Evolutionary conservation across 2,797 vertebrate species (phyloP).

Genomic region (Borostomias antarcticus): DNA sequence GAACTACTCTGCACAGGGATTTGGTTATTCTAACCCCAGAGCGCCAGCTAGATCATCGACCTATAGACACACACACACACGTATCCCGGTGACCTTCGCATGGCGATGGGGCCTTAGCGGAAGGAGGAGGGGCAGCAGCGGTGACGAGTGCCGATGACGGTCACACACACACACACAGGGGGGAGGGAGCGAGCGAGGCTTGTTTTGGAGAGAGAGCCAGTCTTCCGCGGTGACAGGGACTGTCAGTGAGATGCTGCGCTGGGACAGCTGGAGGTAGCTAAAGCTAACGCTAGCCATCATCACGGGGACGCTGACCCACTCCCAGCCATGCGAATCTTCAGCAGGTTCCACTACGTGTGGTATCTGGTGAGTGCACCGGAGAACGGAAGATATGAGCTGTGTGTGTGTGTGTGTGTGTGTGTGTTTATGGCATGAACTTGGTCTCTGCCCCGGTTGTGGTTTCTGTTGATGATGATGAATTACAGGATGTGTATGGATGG

Average conservation of each 20-base stretch:
- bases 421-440: background rate
- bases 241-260: constrained; percentile 48
- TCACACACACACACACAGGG: background rate
- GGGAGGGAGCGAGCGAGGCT: constrained; percentile 38
- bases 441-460: background rate
- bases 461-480: background rate
- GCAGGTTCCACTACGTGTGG: constrained; percentile 88
- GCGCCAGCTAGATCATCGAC: constrained; percentile 18
- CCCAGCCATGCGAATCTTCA: constrained; percentile 82
- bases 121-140: constrained; percentile 50
- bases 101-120: constrained; percentile 29
- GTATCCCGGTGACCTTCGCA: constrained; percentile 52
- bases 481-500: background rate
- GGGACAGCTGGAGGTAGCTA: constrained; percentile 34
- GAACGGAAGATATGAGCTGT: background rate
- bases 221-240: constrained; percentile 17
- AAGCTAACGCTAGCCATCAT: background rate
- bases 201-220: constrained; percentile 30
- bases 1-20: constrained; percentile 27
- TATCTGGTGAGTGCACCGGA: constrained; percentile 72
- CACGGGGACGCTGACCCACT: constrained; percentile 9
- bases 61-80: constrained; percentile 16
- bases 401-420: constrained; percentile 7
- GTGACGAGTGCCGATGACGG: constrained; percentile 39
- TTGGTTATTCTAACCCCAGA: constrained; percentile 52